Conservation (phyloP, 1,140 invertebrate species). For the Propsilocerus akamusi region DNA sequence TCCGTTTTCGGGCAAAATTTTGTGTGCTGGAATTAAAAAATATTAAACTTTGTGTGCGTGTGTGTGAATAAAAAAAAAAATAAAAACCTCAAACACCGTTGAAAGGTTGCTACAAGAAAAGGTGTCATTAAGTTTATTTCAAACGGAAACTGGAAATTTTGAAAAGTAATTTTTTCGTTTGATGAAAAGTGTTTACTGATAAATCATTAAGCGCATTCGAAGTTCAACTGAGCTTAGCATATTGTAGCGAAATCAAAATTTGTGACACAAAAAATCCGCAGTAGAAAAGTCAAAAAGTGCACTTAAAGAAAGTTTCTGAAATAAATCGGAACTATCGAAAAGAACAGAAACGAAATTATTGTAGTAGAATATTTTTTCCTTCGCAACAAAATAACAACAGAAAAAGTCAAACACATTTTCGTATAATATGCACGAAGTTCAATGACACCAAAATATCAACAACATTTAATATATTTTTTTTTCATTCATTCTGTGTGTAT, state of each 20-base stretch:
- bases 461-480: slow-evolving; percentile 2
- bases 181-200: no score
- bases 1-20: not conserved
- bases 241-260: no score
- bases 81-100: not conserved
- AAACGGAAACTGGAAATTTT: no score
- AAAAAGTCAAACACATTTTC: slow-evolving; percentile 3
- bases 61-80: not conserved
- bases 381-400: not conserved
- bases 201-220: no score
- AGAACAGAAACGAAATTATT: no score
- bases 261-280: no score
- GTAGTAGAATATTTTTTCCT: not conserved
- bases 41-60: not conserved
- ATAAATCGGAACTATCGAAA: no score
- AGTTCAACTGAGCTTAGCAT: no score
- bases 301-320: no score
- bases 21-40: not conserved
- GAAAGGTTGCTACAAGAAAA: not conserved
- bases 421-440: slow-evolving; percentile 3
- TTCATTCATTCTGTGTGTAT: not conserved
- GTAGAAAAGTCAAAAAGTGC: no score
- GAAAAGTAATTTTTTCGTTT: no score
- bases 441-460: slow-evolving; percentile 4
- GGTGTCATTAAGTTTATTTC: no score